Percentiles rank a stretch among this genome's conserved stretches.
These are phyloP conservation scores for Phyllostomus hastatus DNA, from an alignment of 2,113 vertebrate species.

Conservation along the genomic window DNA sequence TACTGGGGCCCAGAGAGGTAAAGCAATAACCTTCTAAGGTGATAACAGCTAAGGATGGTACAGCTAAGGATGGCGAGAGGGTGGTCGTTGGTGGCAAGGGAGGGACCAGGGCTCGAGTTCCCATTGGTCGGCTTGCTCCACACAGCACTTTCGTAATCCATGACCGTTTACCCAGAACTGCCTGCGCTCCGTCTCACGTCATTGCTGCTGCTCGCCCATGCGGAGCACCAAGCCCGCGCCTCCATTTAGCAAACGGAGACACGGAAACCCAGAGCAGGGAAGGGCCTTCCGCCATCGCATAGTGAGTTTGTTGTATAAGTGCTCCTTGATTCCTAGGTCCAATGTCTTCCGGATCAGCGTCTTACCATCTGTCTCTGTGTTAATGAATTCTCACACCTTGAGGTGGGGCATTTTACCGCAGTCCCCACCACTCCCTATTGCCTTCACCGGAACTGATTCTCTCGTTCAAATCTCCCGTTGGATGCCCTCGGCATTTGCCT, in stretches of 20 bases:
- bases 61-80: too few species aligned
- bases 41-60: too few species aligned
- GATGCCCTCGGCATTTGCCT: accelerated
- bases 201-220: accelerated
- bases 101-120: too few species aligned
- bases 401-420: not conserved
- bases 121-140: accelerated
- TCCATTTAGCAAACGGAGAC: not conserved
- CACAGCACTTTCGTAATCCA: accelerated
- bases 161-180: accelerated
- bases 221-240: accelerated
- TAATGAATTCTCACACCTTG: not conserved
- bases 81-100: accelerated
- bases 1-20: not conserved
- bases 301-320: not conserved
- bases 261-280: not conserved
- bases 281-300: accelerated
- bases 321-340: accelerated
- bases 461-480: accelerated
- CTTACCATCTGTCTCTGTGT: not conserved
- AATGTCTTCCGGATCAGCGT: accelerated
- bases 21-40: not conserved
- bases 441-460: too few species aligned
- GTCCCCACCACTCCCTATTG: not conserved
- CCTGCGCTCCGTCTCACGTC: accelerated